Conservation (phyloP, 2,113 vertebrate species). For the Ciconia stormi region DNA sequence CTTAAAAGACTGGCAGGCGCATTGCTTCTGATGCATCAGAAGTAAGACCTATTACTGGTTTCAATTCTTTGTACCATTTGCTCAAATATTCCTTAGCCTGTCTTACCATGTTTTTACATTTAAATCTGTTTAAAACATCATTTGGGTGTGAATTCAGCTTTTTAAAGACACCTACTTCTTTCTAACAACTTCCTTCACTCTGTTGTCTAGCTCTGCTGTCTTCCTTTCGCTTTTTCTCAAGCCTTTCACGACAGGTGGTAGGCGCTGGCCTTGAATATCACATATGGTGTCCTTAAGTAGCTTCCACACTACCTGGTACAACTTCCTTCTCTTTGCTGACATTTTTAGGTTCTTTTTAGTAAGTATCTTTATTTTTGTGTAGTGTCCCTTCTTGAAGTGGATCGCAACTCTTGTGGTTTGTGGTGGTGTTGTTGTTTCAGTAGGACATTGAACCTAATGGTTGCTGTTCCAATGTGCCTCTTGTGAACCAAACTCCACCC, state of each 20-base stretch:
- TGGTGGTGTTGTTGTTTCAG: not conserved
- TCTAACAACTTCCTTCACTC: constrained; percentile 1
- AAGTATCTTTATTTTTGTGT: not conserved
- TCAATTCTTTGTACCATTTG: not conserved
- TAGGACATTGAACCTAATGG: not conserved
- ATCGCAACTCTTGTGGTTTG: not conserved
- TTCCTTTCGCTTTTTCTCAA: not conserved
- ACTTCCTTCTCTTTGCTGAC: not conserved
- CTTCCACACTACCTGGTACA: not conserved
- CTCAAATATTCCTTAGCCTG: not conserved
- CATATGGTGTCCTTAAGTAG: constrained; percentile 23
- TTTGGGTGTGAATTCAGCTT: not conserved
- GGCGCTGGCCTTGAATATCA: not conserved
- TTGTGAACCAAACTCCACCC: not conserved
- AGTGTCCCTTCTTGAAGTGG: not conserved
- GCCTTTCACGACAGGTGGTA: not conserved
- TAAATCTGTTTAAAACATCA: not conserved
- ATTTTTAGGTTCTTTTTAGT: not conserved
- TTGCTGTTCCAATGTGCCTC: not conserved
- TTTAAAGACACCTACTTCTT: constrained; percentile 7
- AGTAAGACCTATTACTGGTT: not conserved
- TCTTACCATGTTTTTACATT: not conserved
- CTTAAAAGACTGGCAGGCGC: not conserved
- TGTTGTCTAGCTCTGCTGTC: not conserved
- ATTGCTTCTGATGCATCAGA: not conserved